Conservation (phyloP, 2,888 invertebrate species). For the Nesidiocoris tenuis region DNA sequence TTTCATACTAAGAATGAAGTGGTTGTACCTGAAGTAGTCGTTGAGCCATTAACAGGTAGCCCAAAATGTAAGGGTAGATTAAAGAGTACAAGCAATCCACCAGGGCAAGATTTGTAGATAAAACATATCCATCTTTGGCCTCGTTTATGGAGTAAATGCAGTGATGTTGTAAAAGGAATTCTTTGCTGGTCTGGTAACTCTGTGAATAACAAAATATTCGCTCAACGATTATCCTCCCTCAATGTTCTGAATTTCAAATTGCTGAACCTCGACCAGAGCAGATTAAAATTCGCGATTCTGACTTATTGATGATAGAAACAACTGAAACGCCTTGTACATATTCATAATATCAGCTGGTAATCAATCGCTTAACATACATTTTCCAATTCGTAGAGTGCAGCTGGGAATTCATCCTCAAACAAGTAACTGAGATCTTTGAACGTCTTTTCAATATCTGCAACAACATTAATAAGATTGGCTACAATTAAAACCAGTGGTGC, state of each 20-base stretch:
- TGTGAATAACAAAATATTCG: too few species aligned
- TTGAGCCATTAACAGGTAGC: constrained; percentile 12
- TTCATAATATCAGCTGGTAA: too few species aligned
- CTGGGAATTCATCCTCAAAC: constrained; percentile 10
- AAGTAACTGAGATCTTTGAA: constrained; percentile 1
- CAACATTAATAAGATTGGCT: neutral
- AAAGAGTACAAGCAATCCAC: neutral
- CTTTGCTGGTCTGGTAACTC: neutral
- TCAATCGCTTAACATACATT: neutral
- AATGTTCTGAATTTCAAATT: too few species aligned
- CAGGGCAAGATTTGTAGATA: neutral
- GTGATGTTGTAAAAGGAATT: neutral
- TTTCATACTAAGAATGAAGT: too few species aligned
- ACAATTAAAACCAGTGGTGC: too few species aligned
- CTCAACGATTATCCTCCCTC: too few species aligned
- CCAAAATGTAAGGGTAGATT: constrained; percentile 1
- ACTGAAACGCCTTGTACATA: too few species aligned
- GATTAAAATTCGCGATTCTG: too few species aligned
- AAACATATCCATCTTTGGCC: neutral
- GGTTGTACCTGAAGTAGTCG: constrained; percentile 11
- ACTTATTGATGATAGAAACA: too few species aligned
- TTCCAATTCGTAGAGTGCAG: neutral
- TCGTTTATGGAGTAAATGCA: neutral
- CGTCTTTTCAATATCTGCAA: neutral
- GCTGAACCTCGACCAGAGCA: too few species aligned